Base-by-base conservation (phyloP, 2,113 vertebrate species). In the Tapirus terrestris region DNA sequence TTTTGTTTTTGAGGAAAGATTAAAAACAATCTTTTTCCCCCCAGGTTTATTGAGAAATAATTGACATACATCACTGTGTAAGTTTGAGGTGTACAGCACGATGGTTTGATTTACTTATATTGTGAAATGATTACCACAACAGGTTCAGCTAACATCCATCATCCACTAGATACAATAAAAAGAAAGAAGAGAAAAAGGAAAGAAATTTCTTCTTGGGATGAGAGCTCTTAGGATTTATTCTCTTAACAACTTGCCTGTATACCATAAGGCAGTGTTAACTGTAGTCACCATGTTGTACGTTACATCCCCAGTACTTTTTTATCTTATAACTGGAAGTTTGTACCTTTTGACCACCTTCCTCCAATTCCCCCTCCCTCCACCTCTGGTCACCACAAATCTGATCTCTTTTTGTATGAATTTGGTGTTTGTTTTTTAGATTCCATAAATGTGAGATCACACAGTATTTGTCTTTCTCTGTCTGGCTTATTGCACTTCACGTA, bases 1-100 rank as follows among this genome's bases (percentile, higher is more conserved):
- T 87, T 93, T 93, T 91, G 65, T 29, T 93, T 84, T 95, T 96
- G 48, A 95, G 25, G 48, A 67, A 68, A 95, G 21, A 81, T 92
- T 94, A 67, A 76, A 88, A 91, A 83, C 4, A 77, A 20, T 72
- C 29, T 70, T 70, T 70, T 70, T 36, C 36, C 20, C 13, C 63
- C 33, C 31, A 85, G 63, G 53, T 85, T 36, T 67, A 67, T n/a
- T 85, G 45, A 68, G 45, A 85, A 85, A 68, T 68, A 68, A 51
- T 68, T 51, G 45, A 68, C 45, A 36, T 36, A 21, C 67, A 85
- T 53, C 33, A 53, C 33, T 85, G 5, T 85, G 18, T 51, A 85
- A 33, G 31, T 68, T 68, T 85, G 68, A 53, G 63, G 33, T 85
- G 33, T 85, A 51, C 2, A 51, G 45, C 17, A 53, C 53, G 45